Evolutionary conservation across 2,113 vertebrate species (phyloP), one percentile per base, ranked within the genome.

Genomic region (Macrotis lagotis): DNA sequence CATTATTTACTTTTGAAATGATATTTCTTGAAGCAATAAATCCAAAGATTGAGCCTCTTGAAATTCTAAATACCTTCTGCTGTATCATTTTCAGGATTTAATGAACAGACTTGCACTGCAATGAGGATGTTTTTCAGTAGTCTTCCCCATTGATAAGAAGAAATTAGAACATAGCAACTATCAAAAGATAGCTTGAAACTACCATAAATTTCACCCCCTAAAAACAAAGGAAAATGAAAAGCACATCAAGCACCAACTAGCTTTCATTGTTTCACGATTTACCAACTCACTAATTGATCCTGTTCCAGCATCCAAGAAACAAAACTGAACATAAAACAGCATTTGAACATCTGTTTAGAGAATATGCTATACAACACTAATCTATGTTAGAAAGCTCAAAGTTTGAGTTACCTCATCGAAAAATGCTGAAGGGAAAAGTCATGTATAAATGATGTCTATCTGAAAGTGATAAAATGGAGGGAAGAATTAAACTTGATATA

Each of bases 391-490:
- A 53, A 96, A 92, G 90, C 31, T 55, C 11, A 93, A 95, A 91
- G 91, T 55, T 93, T 96, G 93, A 95, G 83, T 94, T 93, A 48
- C 47, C 51, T 88, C 22, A 26, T 25, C 0, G 94, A 92, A 96
- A 97, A 96, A 22, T 90, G 91, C 50, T 66, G 74, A 92, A 91
- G 93, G 4, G 2, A 53, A 96, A 91, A 92, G 31, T 94, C 91
- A 93, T 95, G 49, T 50, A 94, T 59, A 59, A 90, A 53, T 28
- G 48, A 90, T 94, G 94, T 96, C 94, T 95, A 91, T 92, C 89
- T 48, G 94, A 51, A 25, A 55, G 48, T 48, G 91, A 44, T 96
- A 91, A 96, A 96, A 53, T n/a, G 47, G 59, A 94, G 50, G 90
- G 94, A 90, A 91, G 25, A 49, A 92, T 90, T 88, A 92, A 94